These are phyloP conservation scores for Columba livia DNA, from an alignment of 2,113 vertebrate species.

Conservation along the genomic window DNA sequence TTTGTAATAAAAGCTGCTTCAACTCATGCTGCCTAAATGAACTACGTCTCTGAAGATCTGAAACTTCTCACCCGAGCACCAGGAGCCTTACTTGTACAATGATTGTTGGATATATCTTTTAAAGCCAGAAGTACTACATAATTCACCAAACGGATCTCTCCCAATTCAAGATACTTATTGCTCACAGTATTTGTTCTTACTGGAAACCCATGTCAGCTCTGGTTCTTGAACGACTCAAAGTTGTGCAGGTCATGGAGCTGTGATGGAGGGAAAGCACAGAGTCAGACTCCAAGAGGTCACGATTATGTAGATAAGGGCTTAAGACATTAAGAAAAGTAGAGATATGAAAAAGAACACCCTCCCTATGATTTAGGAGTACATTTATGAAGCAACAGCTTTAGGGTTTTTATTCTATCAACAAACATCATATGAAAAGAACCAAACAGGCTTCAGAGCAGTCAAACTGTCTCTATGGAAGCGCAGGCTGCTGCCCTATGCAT, in stretches of 20 bases:
- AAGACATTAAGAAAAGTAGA: background rate
- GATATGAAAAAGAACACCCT: background rate
- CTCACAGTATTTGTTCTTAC: background rate
- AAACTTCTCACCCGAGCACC: background rate
- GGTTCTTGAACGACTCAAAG: background rate
- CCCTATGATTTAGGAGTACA: background rate
- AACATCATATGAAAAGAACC: background rate
- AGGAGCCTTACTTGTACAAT: background rate
- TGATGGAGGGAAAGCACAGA: background rate
- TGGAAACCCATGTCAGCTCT: background rate
- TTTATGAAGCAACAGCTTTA: background rate
- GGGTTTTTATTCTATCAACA: background rate
- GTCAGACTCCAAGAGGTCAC: background rate
- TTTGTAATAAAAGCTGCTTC: background rate
- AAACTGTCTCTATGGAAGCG: background rate
- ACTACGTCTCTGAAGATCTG: background rate
- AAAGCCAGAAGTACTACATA: background rate
- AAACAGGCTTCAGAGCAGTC: background rate
- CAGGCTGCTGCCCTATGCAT: background rate
- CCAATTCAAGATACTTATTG: background rate
- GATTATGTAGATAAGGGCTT: background rate
- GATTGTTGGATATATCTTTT: background rate
- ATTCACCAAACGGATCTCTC: background rate
- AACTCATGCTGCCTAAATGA: background rate
- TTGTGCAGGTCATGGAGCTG: background rate